Conservation (phyloP, 2,797 vertebrate genomes). For the Enteromius unitaeniatus region DNA sequence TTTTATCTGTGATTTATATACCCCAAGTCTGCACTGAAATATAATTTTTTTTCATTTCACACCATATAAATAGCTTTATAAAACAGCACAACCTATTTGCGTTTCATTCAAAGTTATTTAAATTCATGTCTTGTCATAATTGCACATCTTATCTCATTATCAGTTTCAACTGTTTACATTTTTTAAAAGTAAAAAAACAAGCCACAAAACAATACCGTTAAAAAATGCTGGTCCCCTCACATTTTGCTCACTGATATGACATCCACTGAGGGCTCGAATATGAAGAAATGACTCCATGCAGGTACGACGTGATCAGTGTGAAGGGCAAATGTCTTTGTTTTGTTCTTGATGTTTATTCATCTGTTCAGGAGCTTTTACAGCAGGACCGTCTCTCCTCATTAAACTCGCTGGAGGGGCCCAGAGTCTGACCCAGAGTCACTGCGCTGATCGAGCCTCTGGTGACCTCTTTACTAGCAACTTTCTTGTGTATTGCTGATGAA, state of each 20-base stretch:
- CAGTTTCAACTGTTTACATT: neutral
- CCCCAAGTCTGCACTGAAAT: neutral
- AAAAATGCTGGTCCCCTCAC: neutral
- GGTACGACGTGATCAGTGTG: neutral
- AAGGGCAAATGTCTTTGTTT: slow-evolving; percentile 19
- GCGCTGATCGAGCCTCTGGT: slow-evolving; percentile 81
- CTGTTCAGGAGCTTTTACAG: slow-evolving; percentile 70
- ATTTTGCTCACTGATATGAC: neutral
- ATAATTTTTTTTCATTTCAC: neutral
- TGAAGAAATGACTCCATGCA: neutral
- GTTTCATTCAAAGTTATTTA: neutral
- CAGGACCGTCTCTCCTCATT: slow-evolving; percentile 66
- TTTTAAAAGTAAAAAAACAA: slow-evolving; percentile 1
- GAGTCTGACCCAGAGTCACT: slow-evolving; percentile 68
- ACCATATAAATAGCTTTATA: slow-evolving; percentile 26
- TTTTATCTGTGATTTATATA: neutral
- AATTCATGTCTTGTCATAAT: neutral
- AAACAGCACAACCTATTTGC: neutral
- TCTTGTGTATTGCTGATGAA: slow-evolving; percentile 75
- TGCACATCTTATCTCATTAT: neutral
- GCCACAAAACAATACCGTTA: neutral
- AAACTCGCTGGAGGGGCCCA: slow-evolving; percentile 54
- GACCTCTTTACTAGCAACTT: slow-evolving; percentile 79
- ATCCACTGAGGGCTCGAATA: neutral
- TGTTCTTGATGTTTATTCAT: slow-evolving; percentile 2